A percentile compares a stretch with the other conserved stretches of the same genome.
Evolutionary conservation across 1,140 invertebrate genomes (phyloP).

Genomic region (Hirudo medicinalis): DNA sequence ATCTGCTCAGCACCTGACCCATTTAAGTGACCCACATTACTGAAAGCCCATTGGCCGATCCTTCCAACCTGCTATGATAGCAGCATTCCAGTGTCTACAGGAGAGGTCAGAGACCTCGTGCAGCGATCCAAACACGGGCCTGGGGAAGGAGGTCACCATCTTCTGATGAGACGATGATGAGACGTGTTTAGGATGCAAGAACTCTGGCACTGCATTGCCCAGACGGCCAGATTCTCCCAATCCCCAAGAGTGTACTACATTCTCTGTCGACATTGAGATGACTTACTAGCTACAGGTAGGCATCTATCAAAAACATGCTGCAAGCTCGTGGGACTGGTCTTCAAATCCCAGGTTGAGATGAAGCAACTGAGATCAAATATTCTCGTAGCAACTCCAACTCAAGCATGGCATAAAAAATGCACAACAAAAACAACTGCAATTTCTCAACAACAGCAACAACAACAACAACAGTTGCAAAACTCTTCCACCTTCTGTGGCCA

Average conservation of each 20-base stretch:
- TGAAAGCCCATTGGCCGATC: too few species aligned
- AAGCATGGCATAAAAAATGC: background rate
- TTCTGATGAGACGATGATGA: conserved; percentile 26
- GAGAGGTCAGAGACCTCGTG: conserved; percentile 34
- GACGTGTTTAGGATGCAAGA: conserved; percentile 25
- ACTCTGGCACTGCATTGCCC: conserved; percentile 25
- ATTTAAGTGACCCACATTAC: background rate
- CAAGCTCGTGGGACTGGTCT: too few species aligned
- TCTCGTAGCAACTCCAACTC: too few species aligned
- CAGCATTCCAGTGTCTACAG: conserved; percentile 34
- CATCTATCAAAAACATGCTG: too few species aligned
- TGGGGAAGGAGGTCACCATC: conserved; percentile 26
- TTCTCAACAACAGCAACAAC: background rate
- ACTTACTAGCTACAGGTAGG: too few species aligned
- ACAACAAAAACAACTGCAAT: background rate
- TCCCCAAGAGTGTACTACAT: conserved; percentile 39
- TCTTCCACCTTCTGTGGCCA: conserved; percentile 44
- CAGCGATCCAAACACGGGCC: conserved; percentile 39
- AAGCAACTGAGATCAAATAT: too few species aligned
- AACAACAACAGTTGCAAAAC: background rate
- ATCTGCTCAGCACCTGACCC: background rate
- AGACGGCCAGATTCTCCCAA: conserved; percentile 37
- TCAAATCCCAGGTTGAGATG: too few species aligned
- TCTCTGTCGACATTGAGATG: conserved; percentile 27
- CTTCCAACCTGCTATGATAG: conserved; percentile 36